phyloP scores from a whole-genome alignment of 2,888 invertebrate species.

The Epinotia brunnichana region DNA sequence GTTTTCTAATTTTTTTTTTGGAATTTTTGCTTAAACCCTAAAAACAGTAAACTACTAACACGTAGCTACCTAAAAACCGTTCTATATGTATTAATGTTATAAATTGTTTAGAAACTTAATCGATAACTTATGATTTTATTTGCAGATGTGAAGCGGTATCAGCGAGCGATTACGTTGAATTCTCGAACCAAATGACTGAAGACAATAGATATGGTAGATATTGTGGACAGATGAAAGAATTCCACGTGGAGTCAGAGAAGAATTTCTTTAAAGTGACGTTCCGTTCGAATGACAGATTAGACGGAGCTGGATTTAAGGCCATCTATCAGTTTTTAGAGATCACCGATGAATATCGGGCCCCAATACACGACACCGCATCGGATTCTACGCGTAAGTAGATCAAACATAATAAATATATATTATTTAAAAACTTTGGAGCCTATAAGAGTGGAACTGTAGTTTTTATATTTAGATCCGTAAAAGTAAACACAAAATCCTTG shows the following conservation, averaged over 20 bases:
- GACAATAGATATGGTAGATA: slow-evolving; percentile 95
- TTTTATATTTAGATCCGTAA: too few relatives aligned
- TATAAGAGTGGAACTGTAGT: too few relatives aligned
- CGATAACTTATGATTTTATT: slow-evolving; percentile 49
- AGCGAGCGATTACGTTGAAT: slow-evolving; percentile 97
- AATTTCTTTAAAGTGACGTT: slow-evolving; percentile 98
- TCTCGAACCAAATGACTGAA: slow-evolving; percentile 95
- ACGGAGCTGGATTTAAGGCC: slow-evolving; percentile 97
- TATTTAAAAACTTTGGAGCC: background rate
- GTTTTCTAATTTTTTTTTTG: too few relatives aligned
- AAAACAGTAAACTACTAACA: too few relatives aligned
- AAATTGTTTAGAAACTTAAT: background rate
- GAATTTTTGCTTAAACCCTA: too few relatives aligned
- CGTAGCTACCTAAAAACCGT: too few relatives aligned
- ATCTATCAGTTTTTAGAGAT: slow-evolving; percentile 93
- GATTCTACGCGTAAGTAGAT: slow-evolving; percentile 65
- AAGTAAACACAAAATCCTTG: too few relatives aligned
- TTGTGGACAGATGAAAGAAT: slow-evolving; percentile 93
- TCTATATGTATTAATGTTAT: background rate
- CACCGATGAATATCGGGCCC: slow-evolving; percentile 82
- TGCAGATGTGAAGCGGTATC: slow-evolving; percentile 94
- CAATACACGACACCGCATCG: slow-evolving; percentile 71
- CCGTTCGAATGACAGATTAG: slow-evolving; percentile 95
- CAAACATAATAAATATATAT: background rate
- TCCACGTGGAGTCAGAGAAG: slow-evolving; percentile 93